Base-by-base conservation (phyloP, 2,797 vertebrate genomes). In the Manis crassicaudata region DNA sequence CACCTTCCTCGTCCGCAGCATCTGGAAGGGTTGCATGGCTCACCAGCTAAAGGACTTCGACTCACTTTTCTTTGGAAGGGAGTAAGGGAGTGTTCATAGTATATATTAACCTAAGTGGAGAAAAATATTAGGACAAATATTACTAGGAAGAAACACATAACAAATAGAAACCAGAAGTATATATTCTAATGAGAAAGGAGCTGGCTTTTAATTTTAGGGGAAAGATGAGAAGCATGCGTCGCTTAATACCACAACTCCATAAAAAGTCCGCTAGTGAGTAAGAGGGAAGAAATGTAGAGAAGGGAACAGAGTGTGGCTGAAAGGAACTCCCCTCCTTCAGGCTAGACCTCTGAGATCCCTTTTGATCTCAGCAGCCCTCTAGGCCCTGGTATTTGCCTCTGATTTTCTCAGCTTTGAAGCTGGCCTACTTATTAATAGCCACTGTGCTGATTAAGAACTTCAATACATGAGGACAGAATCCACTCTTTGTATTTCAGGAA, bases 351-450 rank as follows among this genome's bases (percentile, higher is more conserved):
- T 54, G 12, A 85, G 95, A 84, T 96, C 94, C 75, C 91, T 91
- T 97, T 96, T 96, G 96, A 97, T 97, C 95, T 97, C 91, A 50
- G 95, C 92, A 96, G 96, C 91, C 75, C 92, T 43, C 67, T 46
- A 58, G 90, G 94, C 96, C 83, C 75, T 79, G 88, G 77, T 80
- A 88, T 97, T 97, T 72, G 79, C 96, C 95, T 98, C 95, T 1
- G 11, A 87, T 88, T 92, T 96, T 94, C 95, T 90, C 95, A 86
- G 96, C 97, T 94, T 97, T 96, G 96, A 97, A 94, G 97, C 94
- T 75, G 83, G 95, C 94, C 95, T 92, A 29, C 96, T 94, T 93
- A 94, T 93, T 95, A 92, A 94, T 95, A 95, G 88, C n/a, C 94
- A 85, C 70, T 0, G 88, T 85, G 86, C 96, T 93, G 92, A 95